A percentile compares a stretch with the other conserved stretches of the same genome.
These are phyloP conservation scores for Pissodes strobi DNA, from an alignment of 1,140 invertebrate species.

Conservation along the genomic window DNA sequence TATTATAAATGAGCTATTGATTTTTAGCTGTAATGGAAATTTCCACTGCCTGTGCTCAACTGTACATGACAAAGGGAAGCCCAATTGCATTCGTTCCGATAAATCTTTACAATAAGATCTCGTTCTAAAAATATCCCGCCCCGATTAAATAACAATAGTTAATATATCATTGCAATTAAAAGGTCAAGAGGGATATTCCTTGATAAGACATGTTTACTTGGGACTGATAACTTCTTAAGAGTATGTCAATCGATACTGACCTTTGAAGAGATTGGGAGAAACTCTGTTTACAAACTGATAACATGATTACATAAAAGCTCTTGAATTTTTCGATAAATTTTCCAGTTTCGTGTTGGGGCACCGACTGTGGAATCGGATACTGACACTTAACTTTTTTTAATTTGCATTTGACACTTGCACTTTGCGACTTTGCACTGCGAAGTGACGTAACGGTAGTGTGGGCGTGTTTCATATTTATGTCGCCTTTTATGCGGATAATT, in stretches of 20 bases:
- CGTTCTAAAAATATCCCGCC: constrained; percentile 6
- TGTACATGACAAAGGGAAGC: background rate
- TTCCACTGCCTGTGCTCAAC: constrained; percentile 16
- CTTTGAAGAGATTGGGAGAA: constrained; percentile 46
- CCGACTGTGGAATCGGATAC: constrained; percentile 11
- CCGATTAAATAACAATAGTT: constrained; percentile 5
- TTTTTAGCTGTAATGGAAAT: constrained; percentile 22
- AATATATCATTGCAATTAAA: background rate
- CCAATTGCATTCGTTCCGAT: background rate
- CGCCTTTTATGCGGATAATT: no score
- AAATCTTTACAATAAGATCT: background rate
- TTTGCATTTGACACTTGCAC: constrained; percentile 10
- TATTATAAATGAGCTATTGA: constrained; percentile 11
- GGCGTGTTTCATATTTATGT: no score
- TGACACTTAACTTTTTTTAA: constrained; percentile 5
- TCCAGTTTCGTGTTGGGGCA: background rate
- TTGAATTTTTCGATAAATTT: constrained; percentile 9
- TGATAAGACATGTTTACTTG: constrained; percentile 23
- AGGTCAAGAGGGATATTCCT: constrained; percentile 20
- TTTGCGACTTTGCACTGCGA: background rate
- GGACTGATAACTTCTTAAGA: constrained; percentile 4
- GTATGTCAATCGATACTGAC: constrained; percentile 42
- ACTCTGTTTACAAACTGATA: constrained; percentile 47
- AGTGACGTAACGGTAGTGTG: background rate
- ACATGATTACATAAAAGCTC: constrained; percentile 36